phyloP scores from a whole-genome alignment of 2,113 vertebrate species.

The Athene noctua region DNA sequence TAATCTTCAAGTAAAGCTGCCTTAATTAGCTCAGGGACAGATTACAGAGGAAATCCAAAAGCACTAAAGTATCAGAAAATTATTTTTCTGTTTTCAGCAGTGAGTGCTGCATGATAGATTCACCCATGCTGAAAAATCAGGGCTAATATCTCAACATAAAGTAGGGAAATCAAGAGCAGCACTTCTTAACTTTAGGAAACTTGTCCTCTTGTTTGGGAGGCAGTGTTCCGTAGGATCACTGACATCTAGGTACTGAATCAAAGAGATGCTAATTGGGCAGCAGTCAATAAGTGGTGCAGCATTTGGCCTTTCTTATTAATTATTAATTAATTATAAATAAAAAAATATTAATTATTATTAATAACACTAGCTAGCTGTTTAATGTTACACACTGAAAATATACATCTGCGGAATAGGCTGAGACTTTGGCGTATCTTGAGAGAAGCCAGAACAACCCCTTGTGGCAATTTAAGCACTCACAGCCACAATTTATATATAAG shows the following conservation, averaged over 20 bases:
- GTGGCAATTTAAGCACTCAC: not conserved
- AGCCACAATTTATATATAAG: not conserved
- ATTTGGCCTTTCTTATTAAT: not conserved
- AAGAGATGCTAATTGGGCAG: not conserved
- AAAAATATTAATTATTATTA: too few species aligned
- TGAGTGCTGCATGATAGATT: not conserved
- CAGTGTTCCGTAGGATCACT: not conserved
- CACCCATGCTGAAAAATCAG: not conserved
- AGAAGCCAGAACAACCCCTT: not conserved
- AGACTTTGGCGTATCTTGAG: not conserved
- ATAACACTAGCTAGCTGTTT: not conserved
- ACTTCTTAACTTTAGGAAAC: not conserved
- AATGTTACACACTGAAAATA: not conserved
- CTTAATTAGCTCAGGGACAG: constrained; percentile 1
- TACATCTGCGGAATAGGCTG: not conserved
- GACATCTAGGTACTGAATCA: not conserved
- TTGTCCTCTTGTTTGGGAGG: not conserved
- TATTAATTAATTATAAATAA: too few species aligned
- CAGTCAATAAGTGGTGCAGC: not conserved
- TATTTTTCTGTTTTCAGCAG: not conserved
- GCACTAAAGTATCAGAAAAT: not conserved
- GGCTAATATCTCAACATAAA: not conserved
- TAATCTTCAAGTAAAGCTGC: not conserved
- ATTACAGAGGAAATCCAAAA: not conserved
- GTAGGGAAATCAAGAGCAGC: not conserved